Percentiles rank a stretch among this genome's conserved stretches.
Conservation (phyloP, 1,140 invertebrate species). For the Mactra quadrangularis region DNA sequence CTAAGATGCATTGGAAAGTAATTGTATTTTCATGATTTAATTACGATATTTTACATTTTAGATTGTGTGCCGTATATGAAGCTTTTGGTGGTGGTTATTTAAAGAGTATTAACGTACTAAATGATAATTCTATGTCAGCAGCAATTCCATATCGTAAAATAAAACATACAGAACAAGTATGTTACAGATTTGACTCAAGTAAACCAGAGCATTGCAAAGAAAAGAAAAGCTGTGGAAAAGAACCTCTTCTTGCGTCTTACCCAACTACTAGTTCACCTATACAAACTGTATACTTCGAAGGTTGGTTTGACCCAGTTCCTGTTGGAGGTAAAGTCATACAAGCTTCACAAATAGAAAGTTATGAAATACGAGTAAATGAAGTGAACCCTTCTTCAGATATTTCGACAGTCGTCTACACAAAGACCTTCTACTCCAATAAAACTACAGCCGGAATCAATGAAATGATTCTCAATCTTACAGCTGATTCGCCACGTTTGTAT, state of each 20-base stretch:
- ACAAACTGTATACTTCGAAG: neutral
- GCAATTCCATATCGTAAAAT: neutral
- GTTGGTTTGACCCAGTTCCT: slow-evolving; percentile 34
- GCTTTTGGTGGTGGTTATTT: too few relatives aligned
- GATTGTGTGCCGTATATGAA: too few relatives aligned
- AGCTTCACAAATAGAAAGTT: slow-evolving; percentile 13
- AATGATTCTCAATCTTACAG: neutral
- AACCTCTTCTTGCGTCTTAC: neutral
- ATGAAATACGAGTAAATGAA: slow-evolving; percentile 12
- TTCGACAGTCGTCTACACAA: neutral
- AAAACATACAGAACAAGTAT: neutral
- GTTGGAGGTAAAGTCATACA: too few relatives aligned
- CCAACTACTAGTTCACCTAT: neutral
- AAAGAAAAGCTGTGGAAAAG: neutral
- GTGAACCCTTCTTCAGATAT: neutral
- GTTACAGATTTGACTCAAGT: slow-evolving; percentile 2
- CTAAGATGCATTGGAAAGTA: too few relatives aligned
- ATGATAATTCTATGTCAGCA: too few relatives aligned
- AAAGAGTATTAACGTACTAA: too few relatives aligned
- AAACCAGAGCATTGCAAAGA: slow-evolving; percentile 21
- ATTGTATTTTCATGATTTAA: too few relatives aligned
- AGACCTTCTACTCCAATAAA: neutral
- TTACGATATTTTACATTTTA: too few relatives aligned
- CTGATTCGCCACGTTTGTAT: slow-evolving; percentile 5
- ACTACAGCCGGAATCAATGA: neutral